These are phyloP conservation scores for Mobula hypostoma DNA, from an alignment of 2,113 vertebrate species.

Conservation along the genomic window DNA sequence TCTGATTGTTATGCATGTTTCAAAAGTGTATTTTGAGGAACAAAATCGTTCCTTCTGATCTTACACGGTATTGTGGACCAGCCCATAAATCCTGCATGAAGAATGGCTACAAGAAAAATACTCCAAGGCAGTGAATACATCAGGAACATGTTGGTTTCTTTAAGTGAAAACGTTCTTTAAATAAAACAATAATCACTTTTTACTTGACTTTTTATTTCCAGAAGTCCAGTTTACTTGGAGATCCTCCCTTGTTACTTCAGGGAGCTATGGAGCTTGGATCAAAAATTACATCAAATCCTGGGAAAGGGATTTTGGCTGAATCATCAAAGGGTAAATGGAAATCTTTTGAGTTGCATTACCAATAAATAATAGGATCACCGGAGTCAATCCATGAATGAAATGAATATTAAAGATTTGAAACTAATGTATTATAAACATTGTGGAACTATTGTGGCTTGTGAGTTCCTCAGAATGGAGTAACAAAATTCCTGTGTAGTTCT, in stretches of 20 bases:
- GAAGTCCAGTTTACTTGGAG: slow-evolving; percentile 84
- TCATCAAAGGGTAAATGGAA: slow-evolving; percentile 69
- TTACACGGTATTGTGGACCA: neutral
- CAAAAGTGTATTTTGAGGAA: neutral
- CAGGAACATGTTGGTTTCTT: neutral
- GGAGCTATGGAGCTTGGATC: slow-evolving; percentile 70
- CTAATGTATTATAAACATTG: neutral
- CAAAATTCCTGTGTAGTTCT: too few relatives aligned
- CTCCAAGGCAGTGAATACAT: neutral
- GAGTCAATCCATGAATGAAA: neutral
- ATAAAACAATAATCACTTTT: too few relatives aligned
- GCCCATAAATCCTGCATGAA: neutral
- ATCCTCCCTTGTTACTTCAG: slow-evolving; percentile 79
- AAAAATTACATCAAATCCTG: slow-evolving; percentile 58
- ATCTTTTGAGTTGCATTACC: too few relatives aligned
- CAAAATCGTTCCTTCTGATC: neutral
- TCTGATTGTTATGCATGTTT: neutral
- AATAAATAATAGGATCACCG: neutral
- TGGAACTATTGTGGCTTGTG: neutral
- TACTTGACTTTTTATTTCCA: slow-evolving; percentile 46
- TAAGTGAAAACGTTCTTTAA: neutral
- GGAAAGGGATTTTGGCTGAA: slow-evolving; percentile 74
- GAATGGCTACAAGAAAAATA: neutral
- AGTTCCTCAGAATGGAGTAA: too few relatives aligned
- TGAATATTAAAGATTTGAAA: neutral